Conservation (phyloP, 2,113 vertebrate species). For the Spheniscus mendiculus region DNA sequence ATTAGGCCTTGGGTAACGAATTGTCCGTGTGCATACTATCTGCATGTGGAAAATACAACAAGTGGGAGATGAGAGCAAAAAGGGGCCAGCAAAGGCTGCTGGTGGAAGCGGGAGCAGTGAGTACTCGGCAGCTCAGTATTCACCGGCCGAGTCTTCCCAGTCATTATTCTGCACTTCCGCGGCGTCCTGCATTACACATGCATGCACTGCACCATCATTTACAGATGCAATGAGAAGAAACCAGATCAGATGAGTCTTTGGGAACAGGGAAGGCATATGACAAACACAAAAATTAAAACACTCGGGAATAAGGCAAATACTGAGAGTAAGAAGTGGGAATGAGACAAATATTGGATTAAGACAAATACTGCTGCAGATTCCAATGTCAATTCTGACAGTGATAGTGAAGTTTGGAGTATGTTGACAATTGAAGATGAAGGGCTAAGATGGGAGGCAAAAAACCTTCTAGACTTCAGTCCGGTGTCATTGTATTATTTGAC, state of each 20-base stretch:
- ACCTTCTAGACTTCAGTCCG: neutral
- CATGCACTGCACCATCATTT: constrained; percentile 37
- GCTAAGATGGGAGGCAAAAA: constrained; percentile 44
- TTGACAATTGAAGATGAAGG: constrained; percentile 69
- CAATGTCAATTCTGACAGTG: constrained; percentile 67
- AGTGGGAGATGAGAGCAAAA: neutral
- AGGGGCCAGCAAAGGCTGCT: neutral
- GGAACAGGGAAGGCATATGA: constrained; percentile 52
- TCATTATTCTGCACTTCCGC: neutral
- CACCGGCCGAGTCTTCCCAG: neutral
- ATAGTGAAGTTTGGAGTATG: constrained; percentile 54
- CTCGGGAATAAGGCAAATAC: constrained; percentile 77
- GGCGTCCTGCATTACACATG: neutral
- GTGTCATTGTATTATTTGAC: neutral
- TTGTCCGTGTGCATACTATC: rapidly evolving
- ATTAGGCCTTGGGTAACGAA: neutral
- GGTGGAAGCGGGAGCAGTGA: neutral
- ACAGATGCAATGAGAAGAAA: constrained; percentile 50
- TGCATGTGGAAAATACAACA: rapidly evolving
- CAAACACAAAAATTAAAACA: constrained; percentile 71
- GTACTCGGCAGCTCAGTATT: neutral
- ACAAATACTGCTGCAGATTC: constrained; percentile 72
- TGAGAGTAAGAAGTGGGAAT: constrained; percentile 71
- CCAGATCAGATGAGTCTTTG: constrained; percentile 45
- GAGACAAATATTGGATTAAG: constrained; percentile 83